Conservation (phyloP, 2,888 invertebrate species). For the Plagodis dolabraria region DNA sequence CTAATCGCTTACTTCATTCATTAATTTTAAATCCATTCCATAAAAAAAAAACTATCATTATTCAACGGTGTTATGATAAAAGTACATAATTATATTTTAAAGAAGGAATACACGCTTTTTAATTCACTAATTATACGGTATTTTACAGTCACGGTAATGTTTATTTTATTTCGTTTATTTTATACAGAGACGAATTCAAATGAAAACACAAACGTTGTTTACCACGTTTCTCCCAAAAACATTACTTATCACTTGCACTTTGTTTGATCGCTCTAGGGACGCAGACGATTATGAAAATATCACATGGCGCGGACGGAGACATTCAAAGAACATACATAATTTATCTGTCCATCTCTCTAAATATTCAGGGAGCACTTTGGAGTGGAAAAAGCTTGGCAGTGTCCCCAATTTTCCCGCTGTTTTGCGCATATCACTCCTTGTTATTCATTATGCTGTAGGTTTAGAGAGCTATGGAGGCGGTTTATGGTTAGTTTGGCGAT, state of each 20-base stretch:
- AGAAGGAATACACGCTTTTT: too few relatives aligned
- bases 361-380: slow-evolving; percentile 46
- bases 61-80: too few relatives aligned
- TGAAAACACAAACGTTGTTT: neutral
- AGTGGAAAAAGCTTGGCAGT: slow-evolving; percentile 43
- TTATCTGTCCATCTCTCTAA: slow-evolving; percentile 46
- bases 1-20: too few relatives aligned
- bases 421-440: slow-evolving; percentile 35
- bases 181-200: neutral
- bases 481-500: slow-evolving; percentile 11
- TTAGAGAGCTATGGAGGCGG: slow-evolving; percentile 24
- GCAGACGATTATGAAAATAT: slow-evolving; percentile 39
- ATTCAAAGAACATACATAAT: slow-evolving; percentile 50
- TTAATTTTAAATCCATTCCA: too few relatives aligned
- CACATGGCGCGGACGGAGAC: slow-evolving; percentile 34
- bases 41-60: too few relatives aligned
- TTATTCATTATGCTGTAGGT: slow-evolving; percentile 38
- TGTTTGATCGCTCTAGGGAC: slow-evolving; percentile 25
- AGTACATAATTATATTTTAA: too few relatives aligned
- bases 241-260: slow-evolving; percentile 19
- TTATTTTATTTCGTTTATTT: too few relatives aligned
- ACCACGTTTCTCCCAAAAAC: slow-evolving; percentile 6
- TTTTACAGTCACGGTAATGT: too few relatives aligned
- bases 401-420: slow-evolving; percentile 39
- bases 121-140: too few relatives aligned